Base-by-base conservation (phyloP, 2,113 vertebrate species). In the Daphoenositta chrysoptera region DNA sequence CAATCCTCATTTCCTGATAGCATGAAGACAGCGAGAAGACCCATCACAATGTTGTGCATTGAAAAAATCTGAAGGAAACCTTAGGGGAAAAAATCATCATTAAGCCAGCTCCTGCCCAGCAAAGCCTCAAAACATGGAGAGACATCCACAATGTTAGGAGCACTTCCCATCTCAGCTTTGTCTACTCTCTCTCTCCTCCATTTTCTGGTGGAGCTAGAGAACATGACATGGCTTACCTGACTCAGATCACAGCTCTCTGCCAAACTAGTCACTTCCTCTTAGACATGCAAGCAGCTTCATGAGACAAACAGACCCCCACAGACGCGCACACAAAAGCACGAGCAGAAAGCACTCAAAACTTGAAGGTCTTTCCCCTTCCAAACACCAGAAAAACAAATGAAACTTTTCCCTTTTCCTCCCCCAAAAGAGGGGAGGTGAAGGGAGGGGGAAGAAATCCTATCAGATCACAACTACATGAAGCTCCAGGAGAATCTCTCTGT, bases 161-260 rank as follows among this genome's bases (percentile, higher is more conserved):
- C 98, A 98, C 94, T 98, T 98, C 97, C 97, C 97, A 98, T 98
- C 97, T 98, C 97, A 98, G 98, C 98, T 98, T 98, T 98, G 98
- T 98, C 98, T 98, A 97, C 98, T 98, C 98, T 99, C 95, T 94
- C 96, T 97, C 97, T 96, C 99, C 99, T 99, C 99, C 99, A 99
- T 99, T 99, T 99, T 99, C 99, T 99, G 98, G 98, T 99, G 98
- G 98, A 99, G 98, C 98, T 98, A 98, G 97, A 98, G 98, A 98
- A 97, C 98, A 98, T 98, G 98, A 98, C 96, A 98, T 96, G 96
- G 97, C 97, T 98, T 98, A 99, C 99, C 99, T 99, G 99, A 98
- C 98, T 99, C 98, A 98, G 97, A 98, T 98, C 98, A 98, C 98
- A 98, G 98, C 98, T 98, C 98, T 98, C 98, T 97, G 97, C 96